Conservation (phyloP, 2,888 invertebrate species). For the Agrochola circellaris region DNA sequence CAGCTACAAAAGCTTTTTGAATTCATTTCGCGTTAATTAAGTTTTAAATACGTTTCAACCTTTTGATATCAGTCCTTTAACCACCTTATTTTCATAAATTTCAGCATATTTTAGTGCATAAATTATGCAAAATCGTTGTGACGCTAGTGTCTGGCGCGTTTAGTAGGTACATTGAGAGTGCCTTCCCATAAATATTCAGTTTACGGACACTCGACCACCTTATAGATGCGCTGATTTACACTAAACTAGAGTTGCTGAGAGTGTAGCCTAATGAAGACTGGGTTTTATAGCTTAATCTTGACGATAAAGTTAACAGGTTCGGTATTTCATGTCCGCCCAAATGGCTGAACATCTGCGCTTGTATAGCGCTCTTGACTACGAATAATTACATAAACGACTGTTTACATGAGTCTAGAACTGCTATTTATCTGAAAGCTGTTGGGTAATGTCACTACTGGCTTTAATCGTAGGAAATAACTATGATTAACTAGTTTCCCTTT, state of each 20-base stretch:
- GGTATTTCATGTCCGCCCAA: slow-evolving; percentile 63
- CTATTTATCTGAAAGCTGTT: slow-evolving; percentile 47
- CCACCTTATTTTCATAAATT: slow-evolving; percentile 75
- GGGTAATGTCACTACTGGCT: slow-evolving; percentile 37
- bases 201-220: slow-evolving; percentile 78
- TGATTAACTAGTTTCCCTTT: slow-evolving; percentile 52
- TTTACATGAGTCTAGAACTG: slow-evolving; percentile 56
- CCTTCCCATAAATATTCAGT: slow-evolving; percentile 84
- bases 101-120: slow-evolving; percentile 78
- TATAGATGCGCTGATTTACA: slow-evolving; percentile 78
- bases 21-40: slow-evolving; percentile 70
- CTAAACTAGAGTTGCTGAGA: slow-evolving; percentile 66
- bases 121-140: slow-evolving; percentile 84
- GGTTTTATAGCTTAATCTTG: slow-evolving; percentile 65
- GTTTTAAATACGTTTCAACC: slow-evolving; percentile 67
- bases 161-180: slow-evolving; percentile 70
- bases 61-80: slow-evolving; percentile 65
- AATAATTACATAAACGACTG: slow-evolving; percentile 62
- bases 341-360: slow-evolving; percentile 59
- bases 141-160: slow-evolving; percentile 78
- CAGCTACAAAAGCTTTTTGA: slow-evolving; percentile 66
- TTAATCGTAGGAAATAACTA: slow-evolving; percentile 35
- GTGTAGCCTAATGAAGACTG: slow-evolving; percentile 66
- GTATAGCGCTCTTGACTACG: slow-evolving; percentile 45
- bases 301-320: slow-evolving; percentile 61